phyloP scores from a whole-genome alignment of 2,113 vertebrate species.

The Anthoscopus minutus region DNA sequence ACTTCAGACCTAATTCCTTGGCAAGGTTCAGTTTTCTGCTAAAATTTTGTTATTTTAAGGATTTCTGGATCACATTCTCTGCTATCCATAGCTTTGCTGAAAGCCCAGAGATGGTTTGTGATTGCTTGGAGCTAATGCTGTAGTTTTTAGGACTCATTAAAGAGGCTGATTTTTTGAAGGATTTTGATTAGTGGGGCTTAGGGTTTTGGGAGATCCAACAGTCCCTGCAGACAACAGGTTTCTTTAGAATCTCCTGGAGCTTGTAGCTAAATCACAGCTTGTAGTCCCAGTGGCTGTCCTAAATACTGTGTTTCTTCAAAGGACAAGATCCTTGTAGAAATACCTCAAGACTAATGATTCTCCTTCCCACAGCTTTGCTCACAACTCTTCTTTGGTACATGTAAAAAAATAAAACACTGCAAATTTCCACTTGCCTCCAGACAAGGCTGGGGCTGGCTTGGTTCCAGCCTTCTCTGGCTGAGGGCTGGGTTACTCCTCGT shows the following conservation, averaged over 20 bases:
- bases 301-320: background rate
- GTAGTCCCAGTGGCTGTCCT: background rate
- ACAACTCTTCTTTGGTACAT: background rate
- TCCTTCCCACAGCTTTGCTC: background rate
- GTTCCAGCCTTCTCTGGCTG: background rate
- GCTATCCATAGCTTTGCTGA: background rate
- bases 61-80: background rate
- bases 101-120: background rate
- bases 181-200: background rate
- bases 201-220: background rate
- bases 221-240: background rate
- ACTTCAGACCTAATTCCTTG: slow-evolving; percentile 38
- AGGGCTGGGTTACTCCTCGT: background rate
- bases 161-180: background rate
- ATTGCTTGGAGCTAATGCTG: background rate
- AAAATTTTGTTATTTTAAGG: slow-evolving; percentile 17
- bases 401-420: background rate
- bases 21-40: slow-evolving; percentile 43
- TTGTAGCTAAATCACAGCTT: background rate
- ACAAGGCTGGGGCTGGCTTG: slow-evolving; percentile 27
- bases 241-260: background rate
- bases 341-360: background rate
- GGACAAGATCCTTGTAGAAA: background rate
- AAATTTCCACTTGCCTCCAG: slow-evolving; percentile 6
- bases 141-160: background rate